Base-by-base conservation (phyloP, 2,888 invertebrate genomes). In the Cheilosia variabilis region DNA sequence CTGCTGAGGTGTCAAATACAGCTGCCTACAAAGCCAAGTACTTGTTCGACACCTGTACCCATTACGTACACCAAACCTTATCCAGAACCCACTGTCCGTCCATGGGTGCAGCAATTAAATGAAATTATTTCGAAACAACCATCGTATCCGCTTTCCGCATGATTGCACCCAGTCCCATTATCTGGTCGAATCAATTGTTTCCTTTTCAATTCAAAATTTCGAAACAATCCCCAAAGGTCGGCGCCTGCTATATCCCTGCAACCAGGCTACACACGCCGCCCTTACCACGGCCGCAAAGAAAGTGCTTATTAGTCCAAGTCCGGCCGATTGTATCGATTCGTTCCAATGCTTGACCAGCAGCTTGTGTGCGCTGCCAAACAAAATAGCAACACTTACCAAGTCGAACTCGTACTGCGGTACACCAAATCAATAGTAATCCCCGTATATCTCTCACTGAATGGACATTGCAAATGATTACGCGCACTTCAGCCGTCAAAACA, bases 401-500 rank as follows among this genome's bases (percentile, higher is more conserved):
- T 37, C 37, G 37, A 0, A 37, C 34, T 34, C 34, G 10, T 34
- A 10, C 37, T 13, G 10, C 0, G 37, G 13, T 13, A 13, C 37
- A 47, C 57, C 71, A 62, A 66, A 71, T 71, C 65, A 65, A 71
- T 69, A 65, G 68, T 57, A 43, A 63, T 31, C 52, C 55, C 15
- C 60, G 19, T 27, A 24, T 58, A n/a, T 66, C n/a, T 58, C 41
- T 60, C 63, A 50, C 52, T 72, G 34, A 79, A 79, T 79, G 72
- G 79, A 66, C 52, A 72, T 53, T 66, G 43, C 13, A 60, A 72
- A 53, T 66, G 79, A 72, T 77, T 77, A 77, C 71, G 57, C 45
- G 63, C 81, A 62, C 19, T 72, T 47, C 62, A 82, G 72, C 58
- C 68, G 78, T 78, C 83, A 62, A 73, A 83, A 83, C 37, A 83